Percentiles rank a stretch among this genome's conserved stretches.
phyloP scores from a whole-genome alignment of 2,888 invertebrate species.

The Escarpia spicata region DNA sequence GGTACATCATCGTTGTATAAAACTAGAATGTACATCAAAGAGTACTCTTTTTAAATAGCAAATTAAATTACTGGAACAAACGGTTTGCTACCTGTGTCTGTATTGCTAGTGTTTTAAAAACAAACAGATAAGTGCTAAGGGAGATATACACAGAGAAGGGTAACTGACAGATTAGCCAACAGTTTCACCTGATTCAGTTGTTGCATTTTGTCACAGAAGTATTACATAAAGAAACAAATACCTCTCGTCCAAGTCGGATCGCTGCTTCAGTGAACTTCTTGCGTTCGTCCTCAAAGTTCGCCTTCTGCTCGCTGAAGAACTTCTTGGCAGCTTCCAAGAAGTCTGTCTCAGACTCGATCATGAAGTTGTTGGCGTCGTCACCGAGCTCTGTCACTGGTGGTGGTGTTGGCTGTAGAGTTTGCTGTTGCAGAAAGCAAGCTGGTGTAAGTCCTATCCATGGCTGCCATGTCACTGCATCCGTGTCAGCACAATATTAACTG shows the following conservation, averaged over 20 bases:
- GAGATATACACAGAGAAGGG: conserved; percentile 23
- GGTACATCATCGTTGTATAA: too few species aligned
- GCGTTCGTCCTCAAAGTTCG: conserved; percentile 58
- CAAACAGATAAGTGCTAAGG: not conserved
- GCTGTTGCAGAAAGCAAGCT: conserved; percentile 9
- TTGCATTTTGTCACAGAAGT: not conserved
- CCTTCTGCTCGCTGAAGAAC: conserved; percentile 55
- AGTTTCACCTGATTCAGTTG: not conserved
- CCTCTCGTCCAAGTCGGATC: conserved; percentile 54
- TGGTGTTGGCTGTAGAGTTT: not conserved
- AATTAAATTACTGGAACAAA: too few species aligned
- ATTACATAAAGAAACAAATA: conserved; percentile 31
- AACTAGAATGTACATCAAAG: not conserved
- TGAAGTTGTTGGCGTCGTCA: not conserved
- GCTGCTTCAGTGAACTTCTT: conserved; percentile 54
- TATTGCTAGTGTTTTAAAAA: too few species aligned
- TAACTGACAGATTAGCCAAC: conserved; percentile 33
- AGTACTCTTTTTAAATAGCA: not conserved
- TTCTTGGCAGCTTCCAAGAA: conserved; percentile 51
- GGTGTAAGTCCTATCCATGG: not conserved
- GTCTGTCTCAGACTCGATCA: conserved; percentile 48
- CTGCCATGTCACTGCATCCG: not conserved
- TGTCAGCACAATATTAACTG: too few species aligned
- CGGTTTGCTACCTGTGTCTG: too few species aligned
- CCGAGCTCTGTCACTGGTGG: not conserved